Evolutionary conservation across 2,888 invertebrate species (phyloP), one percentile per base, ranked within the genome.

Genomic region (Deroplatys truncata): DNA sequence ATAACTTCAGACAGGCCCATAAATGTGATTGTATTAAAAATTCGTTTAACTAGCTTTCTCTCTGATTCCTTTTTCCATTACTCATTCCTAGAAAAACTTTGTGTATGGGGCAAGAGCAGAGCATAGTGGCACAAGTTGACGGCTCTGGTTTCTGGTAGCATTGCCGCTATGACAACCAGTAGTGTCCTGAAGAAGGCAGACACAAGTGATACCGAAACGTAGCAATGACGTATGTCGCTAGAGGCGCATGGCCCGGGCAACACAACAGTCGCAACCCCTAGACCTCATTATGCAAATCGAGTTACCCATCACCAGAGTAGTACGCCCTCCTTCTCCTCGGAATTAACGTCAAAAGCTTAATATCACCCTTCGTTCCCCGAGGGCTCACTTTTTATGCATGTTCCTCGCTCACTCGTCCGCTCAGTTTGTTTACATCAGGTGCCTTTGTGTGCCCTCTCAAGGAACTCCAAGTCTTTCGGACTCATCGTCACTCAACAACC

Each of bases 271-370:
- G 56, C 56, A 86, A 86, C 86, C 82, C 82, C 82, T 85, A 88
- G 88, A 88, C 88, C 88, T 88, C 88, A 88, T 88, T 88, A 88
- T 88, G 88, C 85, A 88, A 88, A 88, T 88, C 85, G 72, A 88
- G 88, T 88, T 88, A 88, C 43, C 84, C 86, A 86, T 86, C 82
- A 86, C 28, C 25, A 72, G 82, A 86, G 86, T 72, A 82, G 82
- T 31, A 82, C 86, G 86, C 86, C 72, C 72, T 82, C 86, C 86
- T 72, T 86, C 86, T 15, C 56, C 56, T 72, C 56, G 56, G 56
- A 72, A 72, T 72, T 72, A 72, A 72, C 56, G 56, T 72, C 56
- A 72, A 72, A 72, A 72, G 56, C 56, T 72, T 72, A 72, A 72
- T 72, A 72, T 72, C 56, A 72, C 56, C 56, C 56, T 72, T 20